Base-by-base conservation (phyloP, 2,113 vertebrate genomes). In the Rhipidura dahli region DNA sequence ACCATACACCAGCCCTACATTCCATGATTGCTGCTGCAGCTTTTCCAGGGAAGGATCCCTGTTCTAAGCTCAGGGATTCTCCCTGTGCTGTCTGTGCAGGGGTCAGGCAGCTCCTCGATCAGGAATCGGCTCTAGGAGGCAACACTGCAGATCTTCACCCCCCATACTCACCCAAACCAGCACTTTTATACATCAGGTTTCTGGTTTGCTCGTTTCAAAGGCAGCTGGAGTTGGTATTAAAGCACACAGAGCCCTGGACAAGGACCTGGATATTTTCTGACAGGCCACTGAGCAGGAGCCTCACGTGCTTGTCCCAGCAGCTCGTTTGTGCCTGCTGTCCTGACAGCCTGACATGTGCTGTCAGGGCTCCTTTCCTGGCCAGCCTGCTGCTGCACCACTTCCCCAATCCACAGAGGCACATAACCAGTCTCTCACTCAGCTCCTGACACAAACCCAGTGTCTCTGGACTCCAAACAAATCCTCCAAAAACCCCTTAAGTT, bases 241-340 rank as follows among this genome's bases (percentile, higher is more conserved):
- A 81, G 33, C 83, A 82, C 42, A 50, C 76, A 78, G 56, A 87
- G 68, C 51, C 28, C 72, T 3, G 8, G 49, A 45, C 65, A 80
- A 80, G 75, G 61, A 92, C 64, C 79, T 50, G 54, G 78, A 22
- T 87, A 31, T 85, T 89, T 95, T 83, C 86, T 96, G 96, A 93
- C 92, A 96, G 75, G 80, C 81, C 90, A 71, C 5, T 92, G 90
- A 97, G 93, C 87, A 0, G 21, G 47, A 95, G 82, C 90, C 31
- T 69, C 18, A 9, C 1, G 3, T 15, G 50, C 93, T 91, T 40
- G 9, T 81, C 54, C 80, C 83, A 94, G 81, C 75, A 82, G 91
- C 83, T 94, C 90, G 44, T 85, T 85, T 77, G 92, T 84, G 71
- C 86, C 92, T 68, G 83, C 84, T 64, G 89, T 39, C 59, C 87